Evolutionary conservation across 2,113 vertebrate genomes (phyloP).

Genomic region (Otis tarda): DNA sequence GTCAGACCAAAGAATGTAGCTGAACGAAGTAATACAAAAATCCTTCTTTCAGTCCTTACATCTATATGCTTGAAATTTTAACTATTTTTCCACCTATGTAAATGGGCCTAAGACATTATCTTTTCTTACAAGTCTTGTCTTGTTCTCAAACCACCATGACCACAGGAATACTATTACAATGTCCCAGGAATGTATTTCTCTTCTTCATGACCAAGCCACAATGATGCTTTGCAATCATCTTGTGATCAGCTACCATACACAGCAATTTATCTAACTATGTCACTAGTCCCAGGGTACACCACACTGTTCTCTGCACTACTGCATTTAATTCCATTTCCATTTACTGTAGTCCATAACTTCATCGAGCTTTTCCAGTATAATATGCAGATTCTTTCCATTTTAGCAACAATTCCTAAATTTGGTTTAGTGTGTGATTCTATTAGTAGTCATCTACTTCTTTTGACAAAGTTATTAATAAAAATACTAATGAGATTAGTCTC

Average conservation of each 20-base stretch:
- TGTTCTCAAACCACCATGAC: not conserved
- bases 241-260: not conserved
- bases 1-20: not conserved
- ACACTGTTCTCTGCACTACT: rapidly evolving
- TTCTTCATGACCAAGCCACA: not conserved
- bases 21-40: not conserved
- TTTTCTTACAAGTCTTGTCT: not conserved
- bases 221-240: not conserved
- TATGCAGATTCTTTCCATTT: not conserved
- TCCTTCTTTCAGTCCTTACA: not conserved
- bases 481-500: not conserved
- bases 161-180: not conserved
- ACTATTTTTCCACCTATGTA: not conserved
- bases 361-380: not conserved
- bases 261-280: not conserved
- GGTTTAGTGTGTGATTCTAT: not conserved
- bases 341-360: not conserved
- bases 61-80: not conserved
- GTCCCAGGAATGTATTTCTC: not conserved
- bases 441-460: not conserved
- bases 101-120: not conserved
- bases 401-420: not conserved
- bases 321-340: not conserved
- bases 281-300: not conserved
- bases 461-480: not conserved